phyloP scores from a whole-genome alignment of 2,113 vertebrate genomes.

The Atlantisia rogersi region DNA sequence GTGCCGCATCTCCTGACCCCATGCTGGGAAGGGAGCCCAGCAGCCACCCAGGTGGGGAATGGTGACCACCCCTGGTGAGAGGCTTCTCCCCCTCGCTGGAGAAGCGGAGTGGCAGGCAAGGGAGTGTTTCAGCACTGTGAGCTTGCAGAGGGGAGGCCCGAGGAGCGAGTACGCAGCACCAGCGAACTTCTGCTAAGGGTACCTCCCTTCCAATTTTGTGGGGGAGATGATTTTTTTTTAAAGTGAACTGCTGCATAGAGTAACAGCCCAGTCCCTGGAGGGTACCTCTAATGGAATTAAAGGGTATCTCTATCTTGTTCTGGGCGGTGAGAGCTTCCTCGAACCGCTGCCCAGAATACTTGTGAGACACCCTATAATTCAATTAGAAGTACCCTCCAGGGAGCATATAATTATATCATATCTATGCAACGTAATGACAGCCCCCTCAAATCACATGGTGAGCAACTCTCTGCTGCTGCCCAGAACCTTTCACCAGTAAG shows the following conservation, averaged over 20 bases:
- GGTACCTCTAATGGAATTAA: constrained; percentile 71
- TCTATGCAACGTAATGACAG: constrained; percentile 76
- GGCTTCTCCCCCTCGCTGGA: neutral
- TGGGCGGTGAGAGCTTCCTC: constrained; percentile 43
- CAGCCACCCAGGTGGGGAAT: neutral
- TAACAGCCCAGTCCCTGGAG: constrained; percentile 43
- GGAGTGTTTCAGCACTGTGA: neutral
- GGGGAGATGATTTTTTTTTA: neutral
- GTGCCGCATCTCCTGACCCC: fast-evolving
- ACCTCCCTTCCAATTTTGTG: neutral
- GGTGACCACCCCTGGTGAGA: neutral
- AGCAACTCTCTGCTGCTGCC: constrained; percentile 69
- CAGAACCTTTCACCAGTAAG: constrained; percentile 75
- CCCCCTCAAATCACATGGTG: constrained; percentile 60
- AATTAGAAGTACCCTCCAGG: constrained; percentile 75
- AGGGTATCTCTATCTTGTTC: constrained; percentile 70
- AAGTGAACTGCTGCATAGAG: neutral
- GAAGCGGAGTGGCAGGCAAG: neutral
- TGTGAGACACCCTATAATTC: constrained; percentile 77
- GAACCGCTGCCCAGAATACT: constrained; percentile 60
- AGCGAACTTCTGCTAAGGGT: neutral
- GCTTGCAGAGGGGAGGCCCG: neutral
- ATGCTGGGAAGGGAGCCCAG: neutral
- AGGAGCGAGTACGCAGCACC: neutral
- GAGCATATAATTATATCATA: constrained; percentile 77